Evolutionary conservation across 2,113 vertebrate species (phyloP).

Genomic region (Passer montanus): DNA sequence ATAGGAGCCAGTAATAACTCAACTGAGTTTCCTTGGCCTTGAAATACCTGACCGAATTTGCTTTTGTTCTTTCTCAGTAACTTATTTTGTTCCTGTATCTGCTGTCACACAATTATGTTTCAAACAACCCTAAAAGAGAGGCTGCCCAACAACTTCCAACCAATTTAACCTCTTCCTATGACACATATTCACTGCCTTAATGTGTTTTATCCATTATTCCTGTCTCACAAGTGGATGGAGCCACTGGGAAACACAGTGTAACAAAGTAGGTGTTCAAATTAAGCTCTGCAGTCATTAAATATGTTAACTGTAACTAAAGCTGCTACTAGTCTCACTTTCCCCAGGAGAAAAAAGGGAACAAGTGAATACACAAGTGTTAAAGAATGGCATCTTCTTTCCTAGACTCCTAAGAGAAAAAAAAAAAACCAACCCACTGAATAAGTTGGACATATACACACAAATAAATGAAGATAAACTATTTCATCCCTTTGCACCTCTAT

Average conservation of each 20-base stretch:
- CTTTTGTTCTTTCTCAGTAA: slow-evolving; percentile 44
- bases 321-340: background rate
- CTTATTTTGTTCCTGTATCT: background rate
- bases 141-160: background rate
- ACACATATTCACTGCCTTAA: background rate
- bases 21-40: slow-evolving; percentile 46
- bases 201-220: background rate
- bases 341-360: background rate
- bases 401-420: background rate
- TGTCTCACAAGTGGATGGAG: background rate
- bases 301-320: slow-evolving; percentile 52
- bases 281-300: slow-evolving; percentile 16
- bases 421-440: background rate
- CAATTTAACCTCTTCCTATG: background rate
- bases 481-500: background rate
- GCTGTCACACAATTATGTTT: background rate
- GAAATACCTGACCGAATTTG: slow-evolving; percentile 28
- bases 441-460: background rate
- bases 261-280: slow-evolving; percentile 37
- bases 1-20: slow-evolving; percentile 66
- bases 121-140: background rate
- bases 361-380: background rate
- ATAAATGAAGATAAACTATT: background rate
- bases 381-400: background rate
- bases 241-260: background rate